Conservation (phyloP, 2,113 vertebrate genomes). For the Gobius niger region DNA sequence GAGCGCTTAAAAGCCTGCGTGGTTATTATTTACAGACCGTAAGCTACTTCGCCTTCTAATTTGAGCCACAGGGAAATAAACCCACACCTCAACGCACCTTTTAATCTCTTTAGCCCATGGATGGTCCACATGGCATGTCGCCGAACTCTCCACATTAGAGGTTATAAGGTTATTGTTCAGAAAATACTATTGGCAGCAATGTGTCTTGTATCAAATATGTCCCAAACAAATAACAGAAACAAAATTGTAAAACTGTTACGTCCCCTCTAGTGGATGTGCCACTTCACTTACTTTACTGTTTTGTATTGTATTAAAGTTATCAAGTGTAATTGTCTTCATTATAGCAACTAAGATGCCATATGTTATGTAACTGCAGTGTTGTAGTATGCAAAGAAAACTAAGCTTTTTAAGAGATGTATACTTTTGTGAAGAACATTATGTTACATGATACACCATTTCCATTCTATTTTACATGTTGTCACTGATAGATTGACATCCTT, state of each 20-base stretch:
- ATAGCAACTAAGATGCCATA: neutral
- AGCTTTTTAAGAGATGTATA: too few species aligned
- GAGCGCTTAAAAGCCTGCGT: constrained; percentile 30
- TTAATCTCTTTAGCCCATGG: constrained; percentile 50
- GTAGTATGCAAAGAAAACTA: neutral
- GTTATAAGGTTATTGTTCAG: too few species aligned
- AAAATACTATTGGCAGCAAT: too few species aligned
- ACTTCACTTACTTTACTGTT: too few species aligned
- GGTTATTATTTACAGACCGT: constrained; percentile 46
- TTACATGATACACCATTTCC: too few species aligned
- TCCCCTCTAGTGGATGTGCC: too few species aligned
- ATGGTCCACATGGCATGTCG: constrained; percentile 44
- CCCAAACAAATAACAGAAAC: too few species aligned
- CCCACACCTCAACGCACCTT: constrained; percentile 50
- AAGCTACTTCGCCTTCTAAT: constrained; percentile 67
- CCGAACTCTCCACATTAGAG: neutral
- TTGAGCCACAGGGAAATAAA: constrained; percentile 59
- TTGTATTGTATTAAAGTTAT: neutral
- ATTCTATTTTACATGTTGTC: too few species aligned
- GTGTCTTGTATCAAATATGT: too few species aligned
- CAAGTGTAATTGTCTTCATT: neutral
- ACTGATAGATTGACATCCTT: too few species aligned
- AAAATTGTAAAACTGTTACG: too few species aligned
- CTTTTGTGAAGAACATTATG: too few species aligned
- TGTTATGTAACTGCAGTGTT: neutral